Evolutionary conservation across 2,888 invertebrate species (phyloP).

Genomic region (Mellilla xanthometata): DNA sequence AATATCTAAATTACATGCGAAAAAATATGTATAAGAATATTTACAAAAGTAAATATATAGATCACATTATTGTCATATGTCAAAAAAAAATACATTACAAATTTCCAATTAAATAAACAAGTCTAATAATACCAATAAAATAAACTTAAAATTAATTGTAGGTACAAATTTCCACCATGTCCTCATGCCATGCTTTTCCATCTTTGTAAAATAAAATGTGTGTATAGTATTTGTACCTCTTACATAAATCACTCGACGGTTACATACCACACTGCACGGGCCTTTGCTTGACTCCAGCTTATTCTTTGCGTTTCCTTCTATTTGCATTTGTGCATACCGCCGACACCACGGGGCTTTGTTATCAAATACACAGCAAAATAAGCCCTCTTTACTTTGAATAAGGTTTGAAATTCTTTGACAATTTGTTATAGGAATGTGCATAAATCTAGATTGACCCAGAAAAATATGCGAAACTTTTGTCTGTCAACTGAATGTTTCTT

Average conservation of each 20-base stretch:
- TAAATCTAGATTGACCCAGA: constrained; percentile 4
- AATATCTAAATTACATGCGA: no score
- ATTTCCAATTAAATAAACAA: no score
- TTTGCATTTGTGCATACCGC: constrained; percentile 47
- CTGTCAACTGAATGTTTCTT: background rate
- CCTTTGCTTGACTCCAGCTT: constrained; percentile 40
- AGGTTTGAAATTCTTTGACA: background rate
- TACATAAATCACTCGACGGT: background rate
- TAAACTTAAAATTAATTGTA: no score
- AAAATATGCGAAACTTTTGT: constrained; percentile 4
- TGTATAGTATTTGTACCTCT: no score
- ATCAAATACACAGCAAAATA: constrained; percentile 36
- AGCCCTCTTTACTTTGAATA: constrained; percentile 13
- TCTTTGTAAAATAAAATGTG: no score
- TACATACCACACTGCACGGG: constrained; percentile 36
- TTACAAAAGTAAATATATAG: no score
- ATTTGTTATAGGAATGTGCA: background rate
- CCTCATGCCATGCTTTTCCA: no score
- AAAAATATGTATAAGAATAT: no score
- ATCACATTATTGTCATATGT: no score
- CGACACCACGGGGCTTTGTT: constrained; percentile 50
- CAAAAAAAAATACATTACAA: no score
- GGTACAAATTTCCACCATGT: no score
- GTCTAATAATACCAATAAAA: no score
- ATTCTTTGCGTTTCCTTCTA: constrained; percentile 43